phyloP scores from a whole-genome alignment of 2,888 invertebrate genomes.

The Emesis russula region DNA sequence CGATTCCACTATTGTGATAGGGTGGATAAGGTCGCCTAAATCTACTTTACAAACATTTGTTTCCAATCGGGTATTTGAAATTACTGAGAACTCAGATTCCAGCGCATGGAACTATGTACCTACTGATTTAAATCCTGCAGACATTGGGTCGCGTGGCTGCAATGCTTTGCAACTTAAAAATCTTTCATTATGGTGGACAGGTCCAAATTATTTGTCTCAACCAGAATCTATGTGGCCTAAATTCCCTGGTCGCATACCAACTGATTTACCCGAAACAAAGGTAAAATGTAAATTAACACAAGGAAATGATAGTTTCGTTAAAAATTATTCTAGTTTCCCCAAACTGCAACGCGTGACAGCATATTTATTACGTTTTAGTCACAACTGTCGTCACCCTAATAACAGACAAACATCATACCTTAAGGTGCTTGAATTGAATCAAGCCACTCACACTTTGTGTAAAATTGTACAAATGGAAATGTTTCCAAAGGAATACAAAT shows the following conservation, averaged over 20 bases:
- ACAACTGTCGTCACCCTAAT: too few relatives aligned
- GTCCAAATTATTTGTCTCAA: slow-evolving; percentile 14
- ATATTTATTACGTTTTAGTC: too few relatives aligned
- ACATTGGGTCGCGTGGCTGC: slow-evolving; percentile 30
- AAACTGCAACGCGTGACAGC: neutral
- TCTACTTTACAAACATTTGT: neutral
- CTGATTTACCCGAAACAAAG: slow-evolving; percentile 17
- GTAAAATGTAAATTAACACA: too few relatives aligned
- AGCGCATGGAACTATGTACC: slow-evolving; percentile 20
- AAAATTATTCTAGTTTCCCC: too few relatives aligned
- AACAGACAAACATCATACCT: neutral
- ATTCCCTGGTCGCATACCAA: neutral
- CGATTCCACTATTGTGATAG: neutral
- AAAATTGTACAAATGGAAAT: too few relatives aligned
- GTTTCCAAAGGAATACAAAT: too few relatives aligned
- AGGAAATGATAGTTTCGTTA: too few relatives aligned
- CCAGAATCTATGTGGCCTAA: neutral
- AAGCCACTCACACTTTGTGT: too few relatives aligned
- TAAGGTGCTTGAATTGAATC: neutral
- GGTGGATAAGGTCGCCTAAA: neutral
- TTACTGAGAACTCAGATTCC: neutral
- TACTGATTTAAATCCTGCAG: slow-evolving; percentile 60
- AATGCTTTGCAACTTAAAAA: neutral
- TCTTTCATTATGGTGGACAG: slow-evolving; percentile 27
- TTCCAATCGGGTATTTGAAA: neutral